Base-by-base conservation (phyloP, 1,140 invertebrate species). In the Sinella curviseta region DNA sequence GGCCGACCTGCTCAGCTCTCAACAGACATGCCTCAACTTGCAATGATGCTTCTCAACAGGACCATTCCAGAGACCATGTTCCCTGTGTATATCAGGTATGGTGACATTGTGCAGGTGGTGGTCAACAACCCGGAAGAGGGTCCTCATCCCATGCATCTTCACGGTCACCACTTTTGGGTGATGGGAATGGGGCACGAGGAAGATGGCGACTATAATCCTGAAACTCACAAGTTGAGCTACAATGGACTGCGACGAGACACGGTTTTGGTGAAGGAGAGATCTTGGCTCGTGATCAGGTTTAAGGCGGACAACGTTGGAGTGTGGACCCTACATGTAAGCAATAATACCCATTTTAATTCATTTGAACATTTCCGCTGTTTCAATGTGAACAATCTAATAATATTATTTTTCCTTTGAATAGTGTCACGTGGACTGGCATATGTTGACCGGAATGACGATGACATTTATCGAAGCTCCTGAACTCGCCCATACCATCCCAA, bases 131-230 rank as follows among this genome's bases (percentile, higher is more conserved):
- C 57, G 2, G 35, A n/a, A n/a, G 17, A 4, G 1, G 73, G 48
- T 1, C 20, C 54, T 20, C 80, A 81, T 77, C 80, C 80, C 0
- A 78, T 81, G 16, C 80, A 81, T 78, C 35, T 81, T 4, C 80
- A 81, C 35, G 80, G 80, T 17, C 80, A 81, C 31, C 74, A 20
- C 30, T 81, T 81, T 33, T 81, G 77, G 77, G 55, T 81, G 0
- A 31, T 81, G 17, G 80, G 77, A 2, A 48, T 20, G 33, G 80
- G 80, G n/a, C 35, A 60, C 4, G n/a, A 3, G 4, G 70, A 30
- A 24, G 70, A 74, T 17, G 39, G 35, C 17, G 12, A 39, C n/a
- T 74, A 79, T 33, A n/a, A 30, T 1, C 36, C 70, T 16, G 24
- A 3, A 20, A 48, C n/a, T 55, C 70, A 79, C 33, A 8, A 55